Percentiles rank a stretch among this genome's conserved stretches.
Evolutionary conservation across 2,888 invertebrate genomes (phyloP).

Genomic region (Amphimallon solstitiale): DNA sequence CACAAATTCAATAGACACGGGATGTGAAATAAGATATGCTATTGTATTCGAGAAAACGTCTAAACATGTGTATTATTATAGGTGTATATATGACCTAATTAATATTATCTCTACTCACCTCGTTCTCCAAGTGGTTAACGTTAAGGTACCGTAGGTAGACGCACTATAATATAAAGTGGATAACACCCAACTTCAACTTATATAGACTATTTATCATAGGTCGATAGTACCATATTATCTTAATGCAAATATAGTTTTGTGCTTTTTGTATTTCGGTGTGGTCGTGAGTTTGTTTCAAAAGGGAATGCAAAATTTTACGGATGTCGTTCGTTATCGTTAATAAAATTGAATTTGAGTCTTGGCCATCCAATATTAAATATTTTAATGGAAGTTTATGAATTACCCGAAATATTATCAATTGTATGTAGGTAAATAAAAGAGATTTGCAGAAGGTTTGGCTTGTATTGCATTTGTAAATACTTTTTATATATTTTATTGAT

Average conservation of each 20-base stretch:
- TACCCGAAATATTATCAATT: too few species aligned
- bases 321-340: background rate
- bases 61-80: constrained; percentile 10
- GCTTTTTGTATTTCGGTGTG: background rate
- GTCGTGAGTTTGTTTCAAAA: background rate
- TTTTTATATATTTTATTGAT: too few species aligned
- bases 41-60: constrained; percentile 2
- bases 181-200: constrained; percentile 19
- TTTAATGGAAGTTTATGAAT: too few species aligned
- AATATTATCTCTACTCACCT: constrained; percentile 27
- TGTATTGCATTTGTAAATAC: too few species aligned
- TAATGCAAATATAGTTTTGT: constrained; percentile 26
- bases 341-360: too few species aligned
- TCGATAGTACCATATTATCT: constrained; percentile 30
- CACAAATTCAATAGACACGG: too few species aligned
- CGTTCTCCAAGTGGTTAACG: constrained; percentile 12
- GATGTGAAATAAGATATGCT: too few species aligned
- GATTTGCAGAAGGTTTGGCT: too few species aligned
- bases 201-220: constrained; percentile 27
- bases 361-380: too few species aligned
- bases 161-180: constrained; percentile 22
- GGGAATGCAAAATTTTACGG: background rate
- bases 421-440: too few species aligned
- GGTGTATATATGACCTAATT: constrained; percentile 30
- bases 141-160: constrained; percentile 20